Percentiles rank a stretch among this genome's conserved stretches.
These are phyloP conservation scores for Agrotis puta DNA, from an alignment of 2,888 invertebrate genomes.

Conservation along the genomic window DNA sequence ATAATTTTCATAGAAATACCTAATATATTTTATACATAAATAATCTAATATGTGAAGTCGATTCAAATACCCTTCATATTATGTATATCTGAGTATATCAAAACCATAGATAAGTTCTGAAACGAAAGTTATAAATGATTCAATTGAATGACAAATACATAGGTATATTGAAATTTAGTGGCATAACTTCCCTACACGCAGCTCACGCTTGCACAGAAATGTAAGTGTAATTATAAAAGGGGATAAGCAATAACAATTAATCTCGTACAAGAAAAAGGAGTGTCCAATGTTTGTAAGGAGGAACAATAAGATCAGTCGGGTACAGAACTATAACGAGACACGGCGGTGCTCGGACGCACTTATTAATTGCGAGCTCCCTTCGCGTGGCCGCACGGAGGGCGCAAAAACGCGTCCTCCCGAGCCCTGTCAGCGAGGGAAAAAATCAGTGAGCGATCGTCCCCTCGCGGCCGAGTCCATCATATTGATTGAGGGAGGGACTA, in stretches of 20 bases:
- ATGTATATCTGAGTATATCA: neutral
- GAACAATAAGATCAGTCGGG: conserved; percentile 58
- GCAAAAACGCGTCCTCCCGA: conserved; percentile 90
- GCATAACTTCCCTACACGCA: neutral
- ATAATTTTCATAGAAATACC: conserved; percentile 5
- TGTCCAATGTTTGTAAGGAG: conserved; percentile 68
- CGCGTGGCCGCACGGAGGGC: conserved; percentile 84
- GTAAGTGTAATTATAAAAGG: conserved; percentile 45
- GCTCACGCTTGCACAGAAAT: conserved; percentile 5
- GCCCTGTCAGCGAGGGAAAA: conserved; percentile 91
- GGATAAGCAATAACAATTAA: conserved; percentile 71
- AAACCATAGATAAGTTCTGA: neutral
- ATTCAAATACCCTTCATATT: neutral
- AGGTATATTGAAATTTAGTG: no score
- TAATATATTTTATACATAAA: neutral
- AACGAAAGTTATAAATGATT: neutral
- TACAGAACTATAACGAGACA: conserved; percentile 56
- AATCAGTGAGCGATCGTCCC: conserved; percentile 91
- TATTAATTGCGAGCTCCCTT: conserved; percentile 90
- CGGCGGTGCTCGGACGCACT: conserved; percentile 79
- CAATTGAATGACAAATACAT: no score
- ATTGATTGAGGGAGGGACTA: conserved; percentile 91
- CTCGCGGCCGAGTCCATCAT: conserved; percentile 91
- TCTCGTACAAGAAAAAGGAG: conserved; percentile 81
- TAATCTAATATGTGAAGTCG: neutral